These are phyloP conservation scores for Hirtodrosophila alboralis DNA, from an alignment of 2,888 invertebrate species.

Conservation along the genomic window DNA sequence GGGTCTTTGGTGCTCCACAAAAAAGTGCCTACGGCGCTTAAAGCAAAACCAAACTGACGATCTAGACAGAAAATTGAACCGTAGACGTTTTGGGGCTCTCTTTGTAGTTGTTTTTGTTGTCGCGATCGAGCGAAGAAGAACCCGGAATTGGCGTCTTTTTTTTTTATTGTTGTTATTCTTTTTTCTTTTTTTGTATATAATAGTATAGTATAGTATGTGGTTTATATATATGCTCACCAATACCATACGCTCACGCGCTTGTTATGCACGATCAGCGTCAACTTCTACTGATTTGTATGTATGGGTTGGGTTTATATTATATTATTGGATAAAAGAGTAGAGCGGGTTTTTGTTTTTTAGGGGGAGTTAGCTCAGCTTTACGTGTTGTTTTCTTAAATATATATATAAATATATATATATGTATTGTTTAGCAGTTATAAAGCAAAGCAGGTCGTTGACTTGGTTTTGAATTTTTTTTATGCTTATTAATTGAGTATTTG, in stretches of 20 bases:
- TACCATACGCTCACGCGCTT: slow-evolving; percentile 71
- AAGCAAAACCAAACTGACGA: slow-evolving; percentile 60
- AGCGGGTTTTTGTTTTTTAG: slow-evolving; percentile 18
- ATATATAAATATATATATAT: slow-evolving; percentile 1
- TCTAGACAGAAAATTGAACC: slow-evolving; percentile 73
- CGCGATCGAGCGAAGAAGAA: slow-evolving; percentile 70
- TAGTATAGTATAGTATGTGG: slow-evolving; percentile 24
- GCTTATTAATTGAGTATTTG: slow-evolving; percentile 83
- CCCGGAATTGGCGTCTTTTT: slow-evolving; percentile 72
- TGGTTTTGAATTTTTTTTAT: slow-evolving; percentile 69
- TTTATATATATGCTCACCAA: slow-evolving; percentile 43
- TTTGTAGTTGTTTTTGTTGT: slow-evolving; percentile 38
- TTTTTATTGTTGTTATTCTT: slow-evolving; percentile 14
- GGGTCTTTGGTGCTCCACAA: slow-evolving; percentile 51
- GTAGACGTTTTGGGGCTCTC: slow-evolving; percentile 46
- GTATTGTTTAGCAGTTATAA: slow-evolving; percentile 69
- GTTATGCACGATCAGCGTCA: slow-evolving; percentile 73
- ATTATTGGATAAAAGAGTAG: too few relatives aligned
- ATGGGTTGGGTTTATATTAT: slow-evolving; percentile 10
- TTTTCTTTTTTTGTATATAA: slow-evolving; percentile 14
- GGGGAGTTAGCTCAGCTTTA: slow-evolving; percentile 33
- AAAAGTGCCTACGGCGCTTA: slow-evolving; percentile 71
- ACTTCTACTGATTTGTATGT: slow-evolving; percentile 51
- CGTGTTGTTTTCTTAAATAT: slow-evolving; percentile 39
- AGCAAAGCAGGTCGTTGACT: slow-evolving; percentile 81